Evolutionary conservation across 2,113 vertebrate genomes (phyloP), one percentile per base, ranked within the genome.

Genomic region (Hirundichthys speculiger): DNA sequence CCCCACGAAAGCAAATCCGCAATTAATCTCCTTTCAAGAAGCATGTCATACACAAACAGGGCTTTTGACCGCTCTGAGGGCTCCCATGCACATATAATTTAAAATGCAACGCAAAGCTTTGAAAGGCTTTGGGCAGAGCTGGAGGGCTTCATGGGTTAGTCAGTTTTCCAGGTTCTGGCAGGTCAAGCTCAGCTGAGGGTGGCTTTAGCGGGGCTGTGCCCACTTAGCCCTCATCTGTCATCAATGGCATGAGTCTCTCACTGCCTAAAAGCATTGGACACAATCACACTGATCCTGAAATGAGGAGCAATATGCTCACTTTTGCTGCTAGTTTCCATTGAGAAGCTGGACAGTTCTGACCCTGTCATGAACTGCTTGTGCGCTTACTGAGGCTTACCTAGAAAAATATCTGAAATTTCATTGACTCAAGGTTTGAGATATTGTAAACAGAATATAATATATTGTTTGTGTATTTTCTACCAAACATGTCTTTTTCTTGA

Each of bases 151-250:
- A 74, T 39, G 39, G 65, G 58, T 45, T 40, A 55, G 43, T 55
- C 8, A 52, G 64, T 41, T 75, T 69, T 51, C 49, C 70, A 64
- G 69, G 39, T 56, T 60, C 57, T 87, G 88, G 67, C 85, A 84
- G 84, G 82, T 67, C 80, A 67, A 41, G 54, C 51, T 27, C 54
- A 66, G 79, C 86, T 83, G 62, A 48, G 61, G 71, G 79, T 78
- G 45, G 69, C 64, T 56, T 71, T 77, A 63, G 57, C 43, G 20
- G 69, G 69, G 40, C 66, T 73, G 39, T 55, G 74, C 85, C 81
- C 70, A 59, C 73, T 64, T 70, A 73, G 61, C 56, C 70, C 40
- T 89, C 88, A 87, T 87, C 90, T 90, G 88, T 61, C 69, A 71
- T 59, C 50, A 58, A 53, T 88, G 85, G 84, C 79, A 83, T 19